Base-by-base conservation (phyloP, 2,888 invertebrate species). In the Cephus runcator region DNA sequence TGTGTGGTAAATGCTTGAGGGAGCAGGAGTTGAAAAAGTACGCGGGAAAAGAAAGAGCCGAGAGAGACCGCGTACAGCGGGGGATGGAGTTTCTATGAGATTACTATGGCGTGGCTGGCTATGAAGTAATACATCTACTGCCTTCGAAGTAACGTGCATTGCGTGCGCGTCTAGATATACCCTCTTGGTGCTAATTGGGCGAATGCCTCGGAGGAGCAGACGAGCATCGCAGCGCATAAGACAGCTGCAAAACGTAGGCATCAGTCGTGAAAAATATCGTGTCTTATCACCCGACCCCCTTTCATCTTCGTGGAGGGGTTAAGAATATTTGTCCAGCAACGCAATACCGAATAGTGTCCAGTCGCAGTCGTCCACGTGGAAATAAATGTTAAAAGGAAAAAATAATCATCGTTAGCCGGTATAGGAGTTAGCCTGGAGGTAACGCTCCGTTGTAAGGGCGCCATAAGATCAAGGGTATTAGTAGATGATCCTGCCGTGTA, bases 1-100 rank as follows among this genome's bases (percentile, higher is more conserved):
- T 77, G 75, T 79, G 81, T 79, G 78, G 82, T 56, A 56, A 56
- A 56, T 56, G 56, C 56, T 56, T 56, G 56, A 56, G 23, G 56
- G 23, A 56, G 56, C 15, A 23, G 23, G 56, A 23, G 56, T 56
- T 23, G 56, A 56, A 23, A 56, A 56, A 23, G 56, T 56, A 56
- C 56, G 23, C 56, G 56, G 23, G 6, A 56, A 23, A 56, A 2
- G 9, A 40, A 56, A 56, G 56, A 56, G 23, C 23, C 9, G 56
- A 2, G 23, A 9, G 15, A 56, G 12, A 12, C 11, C 35, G 6
- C 56, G 56, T 56, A 56, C 56, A 15, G 23, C 0, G 9, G 56
- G 56, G 23, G 56, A 23, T 1, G 56, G 56, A 23, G 56, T 56
- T 56, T 23, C 56, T 56, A 56, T 56, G 56, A 56, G 56, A 56